Percentiles rank a stretch among this genome's conserved stretches.
These are phyloP conservation scores for Nowickia ferox DNA, from an alignment of 2,888 invertebrate species.

Conservation along the genomic window DNA sequence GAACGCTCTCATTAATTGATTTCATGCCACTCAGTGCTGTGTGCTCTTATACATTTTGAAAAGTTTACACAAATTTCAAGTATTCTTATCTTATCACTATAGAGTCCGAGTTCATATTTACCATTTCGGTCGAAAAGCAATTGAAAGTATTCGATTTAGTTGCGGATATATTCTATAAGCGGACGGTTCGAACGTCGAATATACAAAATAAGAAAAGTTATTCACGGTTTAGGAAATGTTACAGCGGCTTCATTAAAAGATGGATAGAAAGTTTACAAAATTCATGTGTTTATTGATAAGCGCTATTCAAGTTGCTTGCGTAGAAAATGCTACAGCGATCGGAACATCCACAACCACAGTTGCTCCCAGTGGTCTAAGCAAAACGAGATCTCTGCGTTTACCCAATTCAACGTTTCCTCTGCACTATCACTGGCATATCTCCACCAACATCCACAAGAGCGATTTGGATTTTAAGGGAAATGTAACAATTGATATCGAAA, in stretches of 20 bases:
- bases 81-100: conserved; percentile 60
- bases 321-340: conserved; percentile 22
- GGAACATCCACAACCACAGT: background rate
- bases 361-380: background rate
- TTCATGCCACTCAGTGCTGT: background rate
- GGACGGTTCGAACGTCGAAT: conserved; percentile 34
- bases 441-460: conserved; percentile 77
- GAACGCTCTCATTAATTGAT: conserved; percentile 7
- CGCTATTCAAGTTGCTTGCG: conserved; percentile 37
- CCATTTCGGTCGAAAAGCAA: conserved; percentile 27
- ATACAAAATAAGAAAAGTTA: background rate
- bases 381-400: conserved; percentile 82
- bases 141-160: conserved; percentile 62
- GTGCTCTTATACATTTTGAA: conserved; percentile 16
- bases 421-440: conserved; percentile 84
- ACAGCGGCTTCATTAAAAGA: conserved; percentile 3
- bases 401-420: conserved; percentile 85
- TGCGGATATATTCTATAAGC: conserved; percentile 56
- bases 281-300: conserved; percentile 21
- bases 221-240: conserved; percentile 23
- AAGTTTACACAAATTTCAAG: conserved; percentile 20
- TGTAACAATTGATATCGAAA: conserved; percentile 79
- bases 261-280: conserved; percentile 1
- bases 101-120: conserved; percentile 27
- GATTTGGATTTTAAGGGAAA: conserved; percentile 77